Percentiles rank a stretch among this genome's conserved stretches.
Conservation (phyloP, 2,797 vertebrate genomes). For the Trachurus trachurus region DNA sequence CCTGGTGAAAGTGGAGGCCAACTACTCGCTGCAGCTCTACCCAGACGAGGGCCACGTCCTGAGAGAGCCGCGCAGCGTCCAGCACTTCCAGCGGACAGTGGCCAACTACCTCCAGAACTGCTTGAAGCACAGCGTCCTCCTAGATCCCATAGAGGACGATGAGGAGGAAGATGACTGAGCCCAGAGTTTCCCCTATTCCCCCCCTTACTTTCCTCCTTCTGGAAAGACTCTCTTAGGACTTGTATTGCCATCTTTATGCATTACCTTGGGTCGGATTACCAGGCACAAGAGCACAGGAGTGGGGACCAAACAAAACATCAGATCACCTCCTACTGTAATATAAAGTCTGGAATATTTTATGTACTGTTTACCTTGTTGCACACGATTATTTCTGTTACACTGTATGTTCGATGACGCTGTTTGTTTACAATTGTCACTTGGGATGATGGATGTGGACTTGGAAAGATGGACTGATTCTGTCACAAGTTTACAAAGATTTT, state of each 20-base stretch:
- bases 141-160: slow-evolving; percentile 67
- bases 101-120: slow-evolving; percentile 87
- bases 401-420: slow-evolving; percentile 58
- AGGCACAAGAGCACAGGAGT: slow-evolving; percentile 73
- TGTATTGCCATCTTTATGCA: slow-evolving; percentile 69
- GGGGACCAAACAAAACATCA: slow-evolving; percentile 78
- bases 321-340: slow-evolving; percentile 70
- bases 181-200: slow-evolving; percentile 13
- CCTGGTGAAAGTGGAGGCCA: slow-evolving; percentile 86
- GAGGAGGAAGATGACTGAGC: slow-evolving; percentile 83
- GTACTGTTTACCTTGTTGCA: slow-evolving; percentile 65
- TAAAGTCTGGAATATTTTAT: slow-evolving; percentile 58
- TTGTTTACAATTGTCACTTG: slow-evolving; percentile 70
- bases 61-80: slow-evolving; percentile 80
- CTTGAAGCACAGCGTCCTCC: slow-evolving; percentile 79
- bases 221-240: slow-evolving; percentile 56
- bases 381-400: slow-evolving; percentile 67
- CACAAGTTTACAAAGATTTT: slow-evolving; percentile 77
- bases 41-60: slow-evolving; percentile 89
- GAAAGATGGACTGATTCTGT: slow-evolving; percentile 52
- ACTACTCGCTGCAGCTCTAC: slow-evolving; percentile 88
- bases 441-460: slow-evolving; percentile 46
- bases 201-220: slow-evolving; percentile 19
- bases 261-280: slow-evolving; percentile 63
- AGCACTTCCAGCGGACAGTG: slow-evolving; percentile 85